phyloP scores from a whole-genome alignment of 2,797 vertebrate species.

The Tympanoctomys barrerae region DNA sequence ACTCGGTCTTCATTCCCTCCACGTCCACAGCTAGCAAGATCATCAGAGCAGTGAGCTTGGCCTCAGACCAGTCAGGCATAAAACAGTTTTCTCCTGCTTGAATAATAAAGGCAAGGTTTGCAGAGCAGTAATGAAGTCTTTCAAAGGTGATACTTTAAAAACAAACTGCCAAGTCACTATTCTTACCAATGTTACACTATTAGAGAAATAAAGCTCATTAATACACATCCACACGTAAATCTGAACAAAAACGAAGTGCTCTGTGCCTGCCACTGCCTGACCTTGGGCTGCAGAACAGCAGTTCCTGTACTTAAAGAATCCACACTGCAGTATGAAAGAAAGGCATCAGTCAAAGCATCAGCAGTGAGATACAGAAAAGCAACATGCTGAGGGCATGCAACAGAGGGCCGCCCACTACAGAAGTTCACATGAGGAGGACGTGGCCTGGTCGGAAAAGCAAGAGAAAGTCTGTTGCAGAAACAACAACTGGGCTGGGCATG shows the following conservation, averaged over 20 bases:
- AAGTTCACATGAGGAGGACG: fast-evolving
- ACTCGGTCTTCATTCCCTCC: conserved; percentile 86
- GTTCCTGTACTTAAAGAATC: neutral
- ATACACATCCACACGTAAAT: neutral
- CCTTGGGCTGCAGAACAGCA: fast-evolving
- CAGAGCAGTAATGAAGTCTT: conserved; percentile 69
- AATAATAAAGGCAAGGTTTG: conserved; percentile 77
- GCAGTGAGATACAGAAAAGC: neutral
- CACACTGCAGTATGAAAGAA: neutral
- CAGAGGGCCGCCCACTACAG: fast-evolving
- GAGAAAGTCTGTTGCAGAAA: neutral
- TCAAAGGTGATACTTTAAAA: neutral
- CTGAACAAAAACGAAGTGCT: neutral
- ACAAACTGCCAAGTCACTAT: neutral
- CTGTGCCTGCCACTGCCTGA: neutral
- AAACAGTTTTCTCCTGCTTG: conserved; percentile 84
- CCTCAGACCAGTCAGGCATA: conserved; percentile 92
- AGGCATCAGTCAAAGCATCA: no score
- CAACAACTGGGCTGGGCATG: neutral
- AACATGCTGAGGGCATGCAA: fast-evolving
- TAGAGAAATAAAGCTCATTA: neutral
- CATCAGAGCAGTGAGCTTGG: conserved; percentile 92
- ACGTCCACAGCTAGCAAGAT: conserved; percentile 93
- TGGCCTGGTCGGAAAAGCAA: neutral
- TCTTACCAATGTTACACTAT: neutral